Percentiles rank a stretch among this genome's conserved stretches.
phyloP scores from a whole-genome alignment of 2,797 vertebrate species.

The Rhodeus uyekii region DNA sequence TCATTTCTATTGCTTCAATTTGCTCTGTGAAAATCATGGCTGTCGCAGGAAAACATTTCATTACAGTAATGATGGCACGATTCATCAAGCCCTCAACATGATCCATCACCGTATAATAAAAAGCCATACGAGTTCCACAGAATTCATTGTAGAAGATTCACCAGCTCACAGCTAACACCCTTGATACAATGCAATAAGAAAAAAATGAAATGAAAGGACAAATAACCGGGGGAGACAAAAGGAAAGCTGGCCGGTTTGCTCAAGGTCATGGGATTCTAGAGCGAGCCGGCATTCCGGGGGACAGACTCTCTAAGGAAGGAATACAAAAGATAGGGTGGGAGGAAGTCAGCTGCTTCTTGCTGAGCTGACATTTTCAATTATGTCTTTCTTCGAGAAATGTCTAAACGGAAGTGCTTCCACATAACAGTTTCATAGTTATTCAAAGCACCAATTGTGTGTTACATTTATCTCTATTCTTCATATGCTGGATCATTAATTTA shows the following conservation, averaged over 20 bases:
- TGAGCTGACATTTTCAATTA: slow-evolving; percentile 43
- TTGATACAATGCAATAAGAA: slow-evolving; percentile 35
- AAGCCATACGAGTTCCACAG: slow-evolving; percentile 43
- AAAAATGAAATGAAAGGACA: slow-evolving; percentile 36
- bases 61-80: slow-evolving; percentile 43
- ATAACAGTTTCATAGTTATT: slow-evolving; percentile 23
- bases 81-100: slow-evolving; percentile 44
- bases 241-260: slow-evolving; percentile 44
- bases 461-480: slow-evolving; percentile 34
- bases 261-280: slow-evolving; percentile 49
- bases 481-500: slow-evolving; percentile 38
- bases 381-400: slow-evolving; percentile 7
- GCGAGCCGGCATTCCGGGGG: not conserved
- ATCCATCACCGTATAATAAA: slow-evolving; percentile 50
- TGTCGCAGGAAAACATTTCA: slow-evolving; percentile 51
- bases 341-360: slow-evolving; percentile 42
- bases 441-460: slow-evolving; percentile 7
- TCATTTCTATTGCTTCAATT: slow-evolving; percentile 42
- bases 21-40: slow-evolving; percentile 49
- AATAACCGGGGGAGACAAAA: slow-evolving; percentile 29
- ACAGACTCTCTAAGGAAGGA: slow-evolving; percentile 31
- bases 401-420: not conserved
- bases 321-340: slow-evolving; percentile 36
- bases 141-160: slow-evolving; percentile 50
- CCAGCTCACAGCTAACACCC: slow-evolving; percentile 45